A percentile compares a stretch with the other conserved stretches of the same genome.
Conservation (phyloP, 2,888 invertebrate species). For the Dasypolia templi region DNA sequence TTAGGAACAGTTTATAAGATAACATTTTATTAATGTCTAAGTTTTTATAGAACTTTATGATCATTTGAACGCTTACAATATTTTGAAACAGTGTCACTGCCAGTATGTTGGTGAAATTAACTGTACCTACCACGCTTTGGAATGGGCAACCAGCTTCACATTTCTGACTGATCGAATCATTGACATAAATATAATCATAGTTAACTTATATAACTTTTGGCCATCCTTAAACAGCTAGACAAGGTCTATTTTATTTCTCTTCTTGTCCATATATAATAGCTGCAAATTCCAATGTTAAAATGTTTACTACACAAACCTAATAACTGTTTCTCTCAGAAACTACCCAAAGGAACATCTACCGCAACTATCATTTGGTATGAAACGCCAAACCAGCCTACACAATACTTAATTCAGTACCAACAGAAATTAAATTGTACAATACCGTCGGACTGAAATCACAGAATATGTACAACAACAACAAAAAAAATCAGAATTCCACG, state of each 20-base stretch:
- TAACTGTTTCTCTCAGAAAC: background rate
- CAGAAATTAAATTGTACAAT: constrained; percentile 42
- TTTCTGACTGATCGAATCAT: too few species aligned
- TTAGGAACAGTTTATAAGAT: too few species aligned
- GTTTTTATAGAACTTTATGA: too few species aligned
- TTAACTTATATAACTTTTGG: background rate
- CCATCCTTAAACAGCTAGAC: too few species aligned
- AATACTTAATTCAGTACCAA: constrained; percentile 11
- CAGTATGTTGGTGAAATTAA: too few species aligned
- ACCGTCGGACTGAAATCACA: constrained; percentile 29
- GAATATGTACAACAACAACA: constrained; percentile 32
- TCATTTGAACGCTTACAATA: too few species aligned
- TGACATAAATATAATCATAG: too few species aligned
- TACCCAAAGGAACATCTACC: background rate
- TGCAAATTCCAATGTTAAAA: background rate
- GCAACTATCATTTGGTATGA: background rate
- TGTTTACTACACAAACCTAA: background rate
- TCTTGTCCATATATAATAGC: background rate
- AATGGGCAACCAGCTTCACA: too few species aligned
- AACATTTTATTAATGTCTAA: too few species aligned
- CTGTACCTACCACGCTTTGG: too few species aligned
- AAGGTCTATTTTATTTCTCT: too few species aligned
- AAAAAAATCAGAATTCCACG: constrained; percentile 50
- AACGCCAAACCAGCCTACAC: constrained; percentile 11
- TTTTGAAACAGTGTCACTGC: too few species aligned